Evolutionary conservation across 2,888 invertebrate genomes (phyloP).

Genomic region (Endomychus coccineus): DNA sequence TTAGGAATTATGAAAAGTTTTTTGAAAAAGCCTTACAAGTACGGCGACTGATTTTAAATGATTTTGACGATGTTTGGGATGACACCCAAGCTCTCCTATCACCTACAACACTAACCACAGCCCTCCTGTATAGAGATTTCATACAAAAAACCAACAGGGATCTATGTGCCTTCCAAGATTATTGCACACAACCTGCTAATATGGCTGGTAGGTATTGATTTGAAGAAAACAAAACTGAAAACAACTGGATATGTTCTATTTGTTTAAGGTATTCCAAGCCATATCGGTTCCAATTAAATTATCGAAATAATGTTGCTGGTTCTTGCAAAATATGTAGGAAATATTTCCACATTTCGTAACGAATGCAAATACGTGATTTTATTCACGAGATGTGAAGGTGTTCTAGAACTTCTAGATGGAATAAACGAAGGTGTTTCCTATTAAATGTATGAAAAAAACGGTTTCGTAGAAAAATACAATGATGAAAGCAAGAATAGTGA

Average conservation of each 20-base stretch:
- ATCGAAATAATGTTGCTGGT: conserved; percentile 61
- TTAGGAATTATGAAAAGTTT: conserved; percentile 81
- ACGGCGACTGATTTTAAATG: conserved; percentile 77
- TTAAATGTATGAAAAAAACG: too few relatives aligned
- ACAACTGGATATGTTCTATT: too few relatives aligned
- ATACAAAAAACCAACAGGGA: conserved; percentile 69
- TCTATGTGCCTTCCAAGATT: conserved; percentile 84
- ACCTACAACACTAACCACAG: conserved; percentile 83
- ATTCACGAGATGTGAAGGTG: too few relatives aligned
- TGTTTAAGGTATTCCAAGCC: conserved; percentile 80
- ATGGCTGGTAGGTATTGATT: conserved; percentile 86
- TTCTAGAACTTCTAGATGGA: too few relatives aligned
- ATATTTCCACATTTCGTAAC: too few relatives aligned
- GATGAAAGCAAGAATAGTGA: too few relatives aligned
- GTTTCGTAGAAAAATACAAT: too few relatives aligned
- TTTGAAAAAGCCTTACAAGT: conserved; percentile 85
- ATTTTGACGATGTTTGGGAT: conserved; percentile 73
- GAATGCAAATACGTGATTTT: too few relatives aligned
- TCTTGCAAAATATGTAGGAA: conserved; percentile 76
- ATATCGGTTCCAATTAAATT: conserved; percentile 75
- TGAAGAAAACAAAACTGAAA: too few relatives aligned
- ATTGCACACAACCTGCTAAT: conserved; percentile 92
- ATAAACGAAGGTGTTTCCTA: too few relatives aligned
- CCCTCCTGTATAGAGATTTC: conserved; percentile 75
- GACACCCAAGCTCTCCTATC: conserved; percentile 77